Evolutionary conservation across 2,888 invertebrate genomes (phyloP), one percentile per base, ranked within the genome.

Genomic region (Latrodectus hesperus): DNA sequence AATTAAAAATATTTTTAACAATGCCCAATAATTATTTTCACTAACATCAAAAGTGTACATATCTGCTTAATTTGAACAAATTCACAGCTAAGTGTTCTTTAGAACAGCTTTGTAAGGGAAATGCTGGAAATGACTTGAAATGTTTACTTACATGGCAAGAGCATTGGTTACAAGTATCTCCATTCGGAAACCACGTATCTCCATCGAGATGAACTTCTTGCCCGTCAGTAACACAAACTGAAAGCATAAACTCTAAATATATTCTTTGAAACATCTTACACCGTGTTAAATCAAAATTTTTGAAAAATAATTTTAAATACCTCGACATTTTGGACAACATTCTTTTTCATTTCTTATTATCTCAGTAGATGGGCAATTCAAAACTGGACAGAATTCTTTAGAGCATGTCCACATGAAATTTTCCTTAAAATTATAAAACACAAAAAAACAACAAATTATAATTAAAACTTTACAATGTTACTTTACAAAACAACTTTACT

Each of bases 361-460:
- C 52, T 87, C 79, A 4, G 84, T 80, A 22, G 70, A 12, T 10
- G 89, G 89, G n/a, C 89, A 89, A 38, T 80, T 72, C 9, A 86
- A 52, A 64, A 53, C 11, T 16, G 83, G 80, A 52, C 89, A 89
- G 55, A 84, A 80, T 64, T 89, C 86, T 77, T 84, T 83, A 12
- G 83, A 83, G 51, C 89, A 89, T n/a, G 81, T 65, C 87, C 86
- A 87, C 76, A 79, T 87, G 22, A 87, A 89, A 55, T 81, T 80
- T 68, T 89, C 84, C 89, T 86, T 17, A 16, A 51, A 16, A 68
- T 2, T 70, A 74, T 38, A 72, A 38, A 22, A 22, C 22, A 0
- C 38, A 1, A 6, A 38, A 38, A 38, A 38, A 38, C 1, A 38
- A 38, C 38, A 38, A 38, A 38, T 38, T 38, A 38, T 38, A 1